phyloP scores from a whole-genome alignment of 2,113 vertebrate species.

The Balaeniceps rex region DNA sequence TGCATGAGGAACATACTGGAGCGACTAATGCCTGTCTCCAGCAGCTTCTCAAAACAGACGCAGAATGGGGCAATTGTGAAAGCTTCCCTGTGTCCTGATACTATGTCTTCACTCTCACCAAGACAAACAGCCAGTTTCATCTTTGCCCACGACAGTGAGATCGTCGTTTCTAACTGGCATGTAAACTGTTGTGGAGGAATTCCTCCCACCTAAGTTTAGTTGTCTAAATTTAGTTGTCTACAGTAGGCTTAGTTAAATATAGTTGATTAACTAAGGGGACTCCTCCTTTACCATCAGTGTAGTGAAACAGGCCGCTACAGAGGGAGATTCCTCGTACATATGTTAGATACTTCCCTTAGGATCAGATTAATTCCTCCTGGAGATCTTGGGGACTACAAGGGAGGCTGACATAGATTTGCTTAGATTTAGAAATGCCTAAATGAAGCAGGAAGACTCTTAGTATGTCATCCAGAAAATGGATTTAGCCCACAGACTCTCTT shows the following conservation, averaged over 20 bases:
- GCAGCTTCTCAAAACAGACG: not conserved
- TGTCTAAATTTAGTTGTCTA: slow-evolving; percentile 44
- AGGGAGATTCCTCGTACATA: not conserved
- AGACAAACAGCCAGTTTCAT: not conserved
- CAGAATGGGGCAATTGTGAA: not conserved
- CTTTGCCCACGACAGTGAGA: slow-evolving; percentile 11
- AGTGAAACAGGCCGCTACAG: not conserved
- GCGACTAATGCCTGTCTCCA: not conserved
- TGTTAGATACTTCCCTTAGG: not conserved
- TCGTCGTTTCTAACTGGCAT: not conserved
- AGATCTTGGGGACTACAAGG: not conserved
- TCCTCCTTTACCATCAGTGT: not conserved
- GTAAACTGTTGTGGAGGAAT: slow-evolving; percentile 47
- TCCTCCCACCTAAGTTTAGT: slow-evolving; percentile 56
- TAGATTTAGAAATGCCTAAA: not conserved
- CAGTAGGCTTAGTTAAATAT: slow-evolving; percentile 38
- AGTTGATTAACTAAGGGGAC: not conserved
- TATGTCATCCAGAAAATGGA: not conserved
- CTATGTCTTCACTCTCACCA: not conserved
- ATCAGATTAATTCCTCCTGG: not conserved
- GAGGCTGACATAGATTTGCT: not conserved
- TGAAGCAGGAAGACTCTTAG: not conserved
- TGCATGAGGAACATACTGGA: not conserved
- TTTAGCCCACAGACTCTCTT: not conserved
- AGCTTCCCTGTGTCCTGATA: not conserved